Evolutionary conservation across 2,797 vertebrate species (phyloP).

Genomic region (Balearica regulorum): DNA sequence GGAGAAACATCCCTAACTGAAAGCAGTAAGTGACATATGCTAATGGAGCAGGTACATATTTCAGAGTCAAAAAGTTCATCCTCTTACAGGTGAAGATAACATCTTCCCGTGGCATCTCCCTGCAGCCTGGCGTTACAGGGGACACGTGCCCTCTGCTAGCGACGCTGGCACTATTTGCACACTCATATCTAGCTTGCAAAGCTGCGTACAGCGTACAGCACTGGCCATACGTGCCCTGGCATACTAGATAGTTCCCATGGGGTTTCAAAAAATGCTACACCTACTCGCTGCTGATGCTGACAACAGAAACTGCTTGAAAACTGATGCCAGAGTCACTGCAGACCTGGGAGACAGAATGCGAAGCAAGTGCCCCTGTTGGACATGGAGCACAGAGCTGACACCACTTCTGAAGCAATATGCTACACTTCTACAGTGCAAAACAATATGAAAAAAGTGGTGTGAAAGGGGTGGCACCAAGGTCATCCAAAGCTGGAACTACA

Average conservation of each 20-base stretch:
- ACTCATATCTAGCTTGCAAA: background rate
- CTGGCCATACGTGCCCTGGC: fast-evolving
- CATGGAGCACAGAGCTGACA: background rate
- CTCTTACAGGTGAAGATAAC: background rate
- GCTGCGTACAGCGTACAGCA: background rate
- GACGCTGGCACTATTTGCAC: background rate
- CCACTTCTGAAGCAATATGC: fast-evolving
- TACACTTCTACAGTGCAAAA: fast-evolving
- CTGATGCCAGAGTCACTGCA: background rate
- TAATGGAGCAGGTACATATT: background rate
- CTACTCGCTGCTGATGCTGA: background rate
- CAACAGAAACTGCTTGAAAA: background rate
- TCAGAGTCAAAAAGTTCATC: background rate
- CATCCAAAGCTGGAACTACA: background rate
- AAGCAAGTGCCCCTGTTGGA: background rate
- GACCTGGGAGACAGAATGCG: background rate
- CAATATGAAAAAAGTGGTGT: background rate
- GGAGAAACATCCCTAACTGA: background rate
- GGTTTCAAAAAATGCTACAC: background rate
- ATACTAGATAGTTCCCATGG: fast-evolving
- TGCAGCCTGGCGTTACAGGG: background rate
- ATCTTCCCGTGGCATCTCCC: background rate
- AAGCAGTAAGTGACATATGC: background rate
- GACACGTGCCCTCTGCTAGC: background rate
- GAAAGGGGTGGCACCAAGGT: background rate